Evolutionary conservation across 2,888 invertebrate species (phyloP).

Genomic region (Capitulum mitella): DNA sequence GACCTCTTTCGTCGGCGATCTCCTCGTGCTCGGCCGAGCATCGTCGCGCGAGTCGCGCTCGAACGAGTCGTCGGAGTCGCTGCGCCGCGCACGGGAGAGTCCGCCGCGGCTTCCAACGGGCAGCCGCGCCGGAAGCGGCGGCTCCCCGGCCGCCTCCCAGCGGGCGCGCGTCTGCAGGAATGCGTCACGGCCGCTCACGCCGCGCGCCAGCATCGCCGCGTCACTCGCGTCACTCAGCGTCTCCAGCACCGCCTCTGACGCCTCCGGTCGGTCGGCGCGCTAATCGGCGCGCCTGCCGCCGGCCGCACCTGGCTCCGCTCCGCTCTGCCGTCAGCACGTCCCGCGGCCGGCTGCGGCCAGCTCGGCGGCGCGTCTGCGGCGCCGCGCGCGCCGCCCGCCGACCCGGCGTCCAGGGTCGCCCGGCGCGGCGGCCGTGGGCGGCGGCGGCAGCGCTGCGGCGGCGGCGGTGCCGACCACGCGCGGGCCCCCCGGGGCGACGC

Average conservation of each 20-base stretch:
- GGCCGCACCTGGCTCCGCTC: neutral
- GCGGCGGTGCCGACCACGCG: too few relatives aligned
- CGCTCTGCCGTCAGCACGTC: too few relatives aligned
- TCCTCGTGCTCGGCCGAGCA: neutral
- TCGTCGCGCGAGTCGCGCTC: neutral
- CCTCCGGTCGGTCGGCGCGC: neutral
- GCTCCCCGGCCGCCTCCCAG: constrained; percentile 1
- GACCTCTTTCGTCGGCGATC: neutral
- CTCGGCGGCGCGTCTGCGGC: constrained; percentile 3
- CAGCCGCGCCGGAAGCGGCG: neutral
- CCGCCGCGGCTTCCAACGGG: neutral
- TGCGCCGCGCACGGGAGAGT: neutral
- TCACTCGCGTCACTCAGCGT: too few relatives aligned
- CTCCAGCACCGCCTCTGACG: neutral
- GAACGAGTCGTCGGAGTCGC: too few relatives aligned
- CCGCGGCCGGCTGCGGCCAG: too few relatives aligned
- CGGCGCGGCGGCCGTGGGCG: neutral
- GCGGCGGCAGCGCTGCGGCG: too few relatives aligned
- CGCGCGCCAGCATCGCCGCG: constrained; percentile 15
- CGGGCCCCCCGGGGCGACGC: too few relatives aligned
- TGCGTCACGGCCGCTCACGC: neutral
- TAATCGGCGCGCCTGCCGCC: neutral
- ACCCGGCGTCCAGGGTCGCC: neutral
- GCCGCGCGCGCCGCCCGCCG: neutral
- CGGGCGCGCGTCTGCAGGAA: neutral